Evolutionary conservation across 2,113 vertebrate species (phyloP).

Genomic region (Sorex araneus): DNA sequence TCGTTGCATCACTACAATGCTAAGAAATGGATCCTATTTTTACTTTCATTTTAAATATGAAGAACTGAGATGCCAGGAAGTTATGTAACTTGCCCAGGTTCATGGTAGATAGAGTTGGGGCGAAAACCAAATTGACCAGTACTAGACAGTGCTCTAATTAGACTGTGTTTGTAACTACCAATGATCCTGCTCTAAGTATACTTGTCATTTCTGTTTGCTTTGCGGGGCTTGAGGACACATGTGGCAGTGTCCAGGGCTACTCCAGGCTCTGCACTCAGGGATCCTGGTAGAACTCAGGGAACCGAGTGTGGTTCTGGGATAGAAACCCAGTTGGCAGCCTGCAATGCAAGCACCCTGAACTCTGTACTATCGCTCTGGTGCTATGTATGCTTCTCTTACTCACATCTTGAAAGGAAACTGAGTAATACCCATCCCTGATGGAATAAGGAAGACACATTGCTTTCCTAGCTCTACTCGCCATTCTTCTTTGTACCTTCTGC

Average conservation of each 20-base stretch:
- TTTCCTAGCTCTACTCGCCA: not conserved
- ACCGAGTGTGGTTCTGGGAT: not conserved
- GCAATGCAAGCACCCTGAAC: not conserved
- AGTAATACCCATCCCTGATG: not conserved
- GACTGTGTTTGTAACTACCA: not conserved
- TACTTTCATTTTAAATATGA: not conserved
- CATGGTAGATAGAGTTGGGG: not conserved
- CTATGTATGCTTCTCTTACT: not conserved
- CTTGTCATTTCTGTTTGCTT: too few relatives aligned
- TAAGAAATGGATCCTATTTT: constrained; percentile 38
- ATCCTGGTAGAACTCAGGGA: too few relatives aligned
- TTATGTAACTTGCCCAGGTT: not conserved
- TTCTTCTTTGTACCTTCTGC: not conserved
- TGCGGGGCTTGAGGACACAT: too few relatives aligned
- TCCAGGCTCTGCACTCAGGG: too few relatives aligned
- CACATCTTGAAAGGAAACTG: not conserved
- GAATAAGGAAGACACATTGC: not conserved
- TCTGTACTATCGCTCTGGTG: not conserved
- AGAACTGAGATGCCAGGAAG: not conserved
- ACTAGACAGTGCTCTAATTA: not conserved
- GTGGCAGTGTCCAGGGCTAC: too few relatives aligned
- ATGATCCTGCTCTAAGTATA: too few relatives aligned
- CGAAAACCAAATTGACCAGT: too few relatives aligned
- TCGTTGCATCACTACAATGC: not conserved
- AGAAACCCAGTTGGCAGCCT: not conserved